phyloP scores from a whole-genome alignment of 2,797 vertebrate genomes.

The Gorsachius magnificus region DNA sequence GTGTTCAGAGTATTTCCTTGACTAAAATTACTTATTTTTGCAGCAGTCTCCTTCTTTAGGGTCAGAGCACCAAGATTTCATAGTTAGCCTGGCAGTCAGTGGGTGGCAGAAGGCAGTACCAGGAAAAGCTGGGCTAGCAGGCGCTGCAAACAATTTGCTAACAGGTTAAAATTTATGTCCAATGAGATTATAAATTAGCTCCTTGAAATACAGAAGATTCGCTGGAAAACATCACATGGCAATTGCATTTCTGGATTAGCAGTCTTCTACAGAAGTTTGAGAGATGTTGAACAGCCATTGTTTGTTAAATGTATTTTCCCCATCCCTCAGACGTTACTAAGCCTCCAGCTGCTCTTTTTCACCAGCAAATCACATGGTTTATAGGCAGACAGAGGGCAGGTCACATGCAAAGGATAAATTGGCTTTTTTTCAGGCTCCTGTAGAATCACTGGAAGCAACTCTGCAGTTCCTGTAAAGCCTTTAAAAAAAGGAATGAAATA shows the following conservation, averaged over 20 bases:
- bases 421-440: slow-evolving; percentile 12
- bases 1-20: neutral
- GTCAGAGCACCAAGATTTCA: neutral
- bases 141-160: neutral
- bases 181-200: neutral
- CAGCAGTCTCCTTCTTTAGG: neutral
- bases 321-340: neutral
- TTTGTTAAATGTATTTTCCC: neutral
- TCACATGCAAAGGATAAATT: neutral
- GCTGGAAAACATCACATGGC: neutral
- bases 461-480: neutral
- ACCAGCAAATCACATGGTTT: neutral
- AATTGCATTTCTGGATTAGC: neutral
- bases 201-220: neutral
- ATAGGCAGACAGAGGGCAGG: neutral
- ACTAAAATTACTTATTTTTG: neutral
- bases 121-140: neutral
- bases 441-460: neutral
- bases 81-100: neutral
- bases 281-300: neutral
- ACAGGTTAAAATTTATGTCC: neutral
- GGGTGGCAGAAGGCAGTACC: neutral
- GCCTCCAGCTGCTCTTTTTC: slow-evolving; percentile 2
- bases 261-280: neutral
- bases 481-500: neutral